Evolutionary conservation across 2,888 invertebrate genomes (phyloP), one percentile per base, ranked within the genome.

Genomic region (Drosophila prolongata): DNA sequence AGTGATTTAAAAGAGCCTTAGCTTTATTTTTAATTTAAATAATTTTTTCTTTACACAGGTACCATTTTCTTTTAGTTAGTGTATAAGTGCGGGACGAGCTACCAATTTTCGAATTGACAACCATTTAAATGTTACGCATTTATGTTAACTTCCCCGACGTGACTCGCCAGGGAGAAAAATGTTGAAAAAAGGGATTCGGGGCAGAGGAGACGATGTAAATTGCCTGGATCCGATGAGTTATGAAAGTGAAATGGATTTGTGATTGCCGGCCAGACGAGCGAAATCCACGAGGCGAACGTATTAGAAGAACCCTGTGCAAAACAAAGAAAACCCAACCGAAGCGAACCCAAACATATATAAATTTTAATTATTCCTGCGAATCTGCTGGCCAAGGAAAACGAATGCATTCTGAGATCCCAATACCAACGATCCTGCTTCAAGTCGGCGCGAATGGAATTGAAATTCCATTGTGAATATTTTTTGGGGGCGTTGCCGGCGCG

Each of bases 401-500:
- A 82, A 76, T 86, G 86, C 86, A 86, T 79, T 87, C 69, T 60
- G 67, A 46, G 53, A 54, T 54, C 49, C 73, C 42, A 11, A 42
- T 53, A 35, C 24, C 34, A 19, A 2, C 42, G 50, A 54, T 73
- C 64, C 73, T 55, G 46, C 42, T 49, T 55, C 59, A 60, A 77
- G 77, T 61, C 71, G 60, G 77, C 65, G 77, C 65, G 78, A 90
- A 90, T 89, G 90, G 90, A 91, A 90, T 90, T 91, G 90, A 90
- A 90, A 90, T 90, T 90, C 91, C 91, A 87, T 82, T 87, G 83
- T 76, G 83, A 85, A 83, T 84, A 82, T 59, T 64, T 54, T 87
- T 82, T 89, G 90, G 90, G 91, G 90, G 90, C 90, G 90, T 90
- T 87, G 79, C 91, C 90, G 87, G 80, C 88, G 89, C 88, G 87